phyloP scores from a whole-genome alignment of 2,888 invertebrate species.

The Erebia ligea region DNA sequence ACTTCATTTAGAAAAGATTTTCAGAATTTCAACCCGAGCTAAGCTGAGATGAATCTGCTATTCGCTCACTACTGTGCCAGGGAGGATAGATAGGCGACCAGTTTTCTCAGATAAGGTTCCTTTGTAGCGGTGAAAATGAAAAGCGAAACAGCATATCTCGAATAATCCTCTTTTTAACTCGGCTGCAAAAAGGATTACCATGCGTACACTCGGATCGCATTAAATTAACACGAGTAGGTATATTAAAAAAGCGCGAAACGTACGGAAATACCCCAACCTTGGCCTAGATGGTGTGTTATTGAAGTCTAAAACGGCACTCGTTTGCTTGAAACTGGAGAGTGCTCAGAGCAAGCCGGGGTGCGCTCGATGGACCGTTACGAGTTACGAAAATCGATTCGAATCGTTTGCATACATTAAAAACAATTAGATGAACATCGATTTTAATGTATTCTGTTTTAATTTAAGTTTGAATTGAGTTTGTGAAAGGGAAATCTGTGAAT shows the following conservation, averaged over 20 bases:
- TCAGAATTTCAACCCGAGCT: too few relatives aligned
- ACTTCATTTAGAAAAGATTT: too few relatives aligned
- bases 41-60: too few relatives aligned
- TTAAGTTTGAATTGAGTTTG: not conserved
- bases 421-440: conserved; percentile 19
- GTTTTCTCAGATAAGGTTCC: conserved; percentile 5
- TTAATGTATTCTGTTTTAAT: not conserved
- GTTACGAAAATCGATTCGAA: conserved; percentile 45
- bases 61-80: too few relatives aligned
- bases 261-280: conserved; percentile 48
- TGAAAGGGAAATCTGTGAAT: not conserved
- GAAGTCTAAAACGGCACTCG: conserved; percentile 48
- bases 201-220: conserved; percentile 12
- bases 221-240: conserved; percentile 23
- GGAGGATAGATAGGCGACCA: not conserved
- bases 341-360: conserved; percentile 36
- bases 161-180: conserved; percentile 5
- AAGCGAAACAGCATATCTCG: not conserved
- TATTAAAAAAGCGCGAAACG: conserved; percentile 31
- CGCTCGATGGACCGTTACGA: conserved; percentile 43
- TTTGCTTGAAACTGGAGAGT: conserved; percentile 45
- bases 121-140: not conserved
- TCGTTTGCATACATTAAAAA: conserved; percentile 32
- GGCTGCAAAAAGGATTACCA: conserved; percentile 6
- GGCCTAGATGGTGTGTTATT: conserved; percentile 49